Percentiles rank a stretch among this genome's conserved stretches.
Conservation (phyloP, 2,888 invertebrate species). For the Hyppa rectilinea region DNA sequence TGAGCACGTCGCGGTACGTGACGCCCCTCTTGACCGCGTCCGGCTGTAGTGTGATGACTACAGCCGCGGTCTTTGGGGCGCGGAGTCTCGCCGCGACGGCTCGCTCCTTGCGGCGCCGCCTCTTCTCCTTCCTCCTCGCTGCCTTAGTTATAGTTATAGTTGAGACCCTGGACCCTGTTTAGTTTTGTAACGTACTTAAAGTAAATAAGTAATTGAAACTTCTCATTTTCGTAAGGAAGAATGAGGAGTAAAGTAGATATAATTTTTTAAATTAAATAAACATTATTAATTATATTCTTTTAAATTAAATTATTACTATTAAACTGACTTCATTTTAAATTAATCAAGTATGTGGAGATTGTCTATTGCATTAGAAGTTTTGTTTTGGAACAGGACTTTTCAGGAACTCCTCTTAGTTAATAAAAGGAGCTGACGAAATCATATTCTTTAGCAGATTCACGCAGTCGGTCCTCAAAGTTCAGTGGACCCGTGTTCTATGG, state of each 20-base stretch:
- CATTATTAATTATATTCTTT: no score
- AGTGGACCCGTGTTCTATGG: background rate
- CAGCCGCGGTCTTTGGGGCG: no score
- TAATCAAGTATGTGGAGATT: background rate
- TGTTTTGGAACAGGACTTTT: background rate
- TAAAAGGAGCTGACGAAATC: no score
- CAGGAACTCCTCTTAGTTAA: background rate
- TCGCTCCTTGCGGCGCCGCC: no score
- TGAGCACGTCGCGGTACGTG: no score
- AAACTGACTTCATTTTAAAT: background rate
- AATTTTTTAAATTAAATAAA: background rate
- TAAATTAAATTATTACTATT: background rate
- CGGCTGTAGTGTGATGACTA: no score
- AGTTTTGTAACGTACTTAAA: no score
- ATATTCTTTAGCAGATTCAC: background rate
- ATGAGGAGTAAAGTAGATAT: background rate
- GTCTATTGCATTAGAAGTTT: background rate
- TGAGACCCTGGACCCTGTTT: no score
- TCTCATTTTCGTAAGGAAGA: conserved; percentile 1
- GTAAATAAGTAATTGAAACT: conserved; percentile 31
- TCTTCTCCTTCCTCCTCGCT: no score
- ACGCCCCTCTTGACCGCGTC: no score
- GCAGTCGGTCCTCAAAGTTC: background rate
- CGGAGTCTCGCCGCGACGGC: no score
- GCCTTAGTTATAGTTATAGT: no score